Conservation (phyloP, 2,797 vertebrate genomes). For the Amniataba percoides region DNA sequence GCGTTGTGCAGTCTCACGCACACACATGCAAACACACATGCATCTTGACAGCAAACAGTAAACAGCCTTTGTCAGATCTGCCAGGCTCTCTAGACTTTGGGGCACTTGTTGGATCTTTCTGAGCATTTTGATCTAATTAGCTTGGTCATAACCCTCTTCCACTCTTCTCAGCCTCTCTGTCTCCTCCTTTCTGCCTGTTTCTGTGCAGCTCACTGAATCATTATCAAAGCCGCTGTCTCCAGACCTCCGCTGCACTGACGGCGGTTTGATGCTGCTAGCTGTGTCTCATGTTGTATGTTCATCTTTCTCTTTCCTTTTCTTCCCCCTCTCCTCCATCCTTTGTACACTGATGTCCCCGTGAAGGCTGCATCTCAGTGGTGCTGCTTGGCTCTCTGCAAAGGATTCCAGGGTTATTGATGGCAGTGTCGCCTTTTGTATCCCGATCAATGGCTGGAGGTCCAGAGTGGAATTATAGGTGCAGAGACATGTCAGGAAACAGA, state of each 20-base stretch:
- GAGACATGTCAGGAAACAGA: conserved; percentile 45
- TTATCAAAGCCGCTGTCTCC: conserved; percentile 34
- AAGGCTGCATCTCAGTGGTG: conserved; percentile 18
- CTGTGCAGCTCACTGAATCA: conserved; percentile 30
- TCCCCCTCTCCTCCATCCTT: background rate
- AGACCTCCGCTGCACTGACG: conserved; percentile 3
- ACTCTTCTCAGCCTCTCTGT: conserved; percentile 19
- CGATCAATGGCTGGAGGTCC: conserved; percentile 51
- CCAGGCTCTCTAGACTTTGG: conserved; percentile 58
- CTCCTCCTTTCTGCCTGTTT: conserved; percentile 25
- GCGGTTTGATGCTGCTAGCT: conserved; percentile 12
- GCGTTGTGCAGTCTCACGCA: background rate
- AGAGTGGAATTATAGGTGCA: conserved; percentile 43
- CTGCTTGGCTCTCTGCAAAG: conserved; percentile 23
- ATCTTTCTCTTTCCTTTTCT: background rate
- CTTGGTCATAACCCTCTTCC: conserved; percentile 40
- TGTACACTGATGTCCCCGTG: background rate
- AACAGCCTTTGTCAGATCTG: conserved; percentile 69
- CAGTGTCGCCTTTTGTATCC: conserved; percentile 56
- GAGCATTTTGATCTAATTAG: conserved; percentile 66
- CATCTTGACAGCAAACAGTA: conserved; percentile 51
- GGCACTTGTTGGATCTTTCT: conserved; percentile 61
- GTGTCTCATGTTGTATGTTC: background rate
- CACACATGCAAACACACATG: conserved; percentile 10
- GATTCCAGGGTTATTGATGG: conserved; percentile 62